A percentile compares a stretch with the other conserved stretches of the same genome.
phyloP scores from a whole-genome alignment of 2,113 vertebrate genomes.

The Clupea harengus region DNA sequence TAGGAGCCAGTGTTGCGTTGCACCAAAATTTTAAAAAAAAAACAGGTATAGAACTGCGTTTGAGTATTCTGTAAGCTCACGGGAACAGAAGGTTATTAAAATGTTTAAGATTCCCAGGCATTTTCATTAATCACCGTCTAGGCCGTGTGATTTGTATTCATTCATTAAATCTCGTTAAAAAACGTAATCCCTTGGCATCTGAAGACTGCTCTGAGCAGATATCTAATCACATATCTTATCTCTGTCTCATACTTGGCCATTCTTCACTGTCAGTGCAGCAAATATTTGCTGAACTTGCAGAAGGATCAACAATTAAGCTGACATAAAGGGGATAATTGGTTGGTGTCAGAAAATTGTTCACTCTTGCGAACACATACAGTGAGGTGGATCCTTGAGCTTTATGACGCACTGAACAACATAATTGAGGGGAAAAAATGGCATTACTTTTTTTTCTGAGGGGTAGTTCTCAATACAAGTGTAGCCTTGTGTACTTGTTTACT shows the following conservation, averaged over 20 bases:
- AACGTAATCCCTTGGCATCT: conserved; percentile 40
- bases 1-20: background rate
- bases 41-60: conserved; percentile 55
- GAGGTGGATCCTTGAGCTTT: background rate
- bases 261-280: conserved; percentile 42
- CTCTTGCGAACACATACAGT: background rate
- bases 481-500: background rate
- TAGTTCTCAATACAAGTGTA: background rate
- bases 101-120: conserved; percentile 37
- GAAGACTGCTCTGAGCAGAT: conserved; percentile 45
- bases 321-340: background rate
- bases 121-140: conserved; percentile 47
- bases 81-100: conserved; percentile 41
- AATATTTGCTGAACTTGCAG: conserved; percentile 17
- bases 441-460: too few relatives aligned
- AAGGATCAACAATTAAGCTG: background rate
- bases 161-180: conserved; percentile 49
- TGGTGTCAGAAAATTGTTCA: background rate
- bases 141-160: conserved; percentile 49
- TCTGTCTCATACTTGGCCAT: conserved; percentile 34
- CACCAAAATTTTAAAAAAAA: conserved; percentile 54
- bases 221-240: conserved; percentile 46
- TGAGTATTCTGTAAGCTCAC: conserved; percentile 26
- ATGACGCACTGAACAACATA: background rate
- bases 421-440: background rate